Base-by-base conservation (phyloP, 2,888 invertebrate species). In the Thyatira batis region DNA sequence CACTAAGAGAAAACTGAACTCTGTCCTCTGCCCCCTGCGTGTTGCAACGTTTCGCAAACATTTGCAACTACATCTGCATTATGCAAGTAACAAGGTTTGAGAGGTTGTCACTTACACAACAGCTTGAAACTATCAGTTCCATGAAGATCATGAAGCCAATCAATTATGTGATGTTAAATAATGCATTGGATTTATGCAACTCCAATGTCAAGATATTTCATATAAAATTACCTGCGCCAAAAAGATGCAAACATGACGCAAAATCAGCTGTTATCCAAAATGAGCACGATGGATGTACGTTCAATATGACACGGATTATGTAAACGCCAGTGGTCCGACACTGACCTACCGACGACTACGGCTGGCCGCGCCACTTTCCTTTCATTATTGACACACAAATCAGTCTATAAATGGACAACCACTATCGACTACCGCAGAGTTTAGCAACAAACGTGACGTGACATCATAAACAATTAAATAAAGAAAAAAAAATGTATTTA, bases 371-470 rank as follows among this genome's bases (percentile, higher is more conserved):
- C 88, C 81, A 90, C 91, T 91, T 91, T 89, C 89, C 84, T 89
- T 89, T 90, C 87, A 85, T 85, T 89, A 89, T 89, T 89, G 89
- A 89, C 91, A 89, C 87, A 89, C 87, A 82, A 23, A 23, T 23
- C 23, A 39, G 84, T 85, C 84, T 82, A 78, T 80, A 83, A 78
- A 77, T 79, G 78, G 78, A 73, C 77, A 78, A 76, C 75, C 51
- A 78, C 75, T 78, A 81, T 79, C 79, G 75, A 72, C 65, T 23
- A 23, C 23, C 23, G 39, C 39, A n/a, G 60, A 72, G 71, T 68
- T 72, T 56, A 65, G 63, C 70, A 73, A 84, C 78, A 78, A 81
- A 79, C 75, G 71, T 63, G 65, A 54, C 62, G 39, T 39, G 39
- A 17, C 67, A 75, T 65, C 67, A 60, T 71, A 74, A 69, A 20